Evolutionary conservation across 2,888 invertebrate species (phyloP).

Genomic region (Eupsilia transversa): DNA sequence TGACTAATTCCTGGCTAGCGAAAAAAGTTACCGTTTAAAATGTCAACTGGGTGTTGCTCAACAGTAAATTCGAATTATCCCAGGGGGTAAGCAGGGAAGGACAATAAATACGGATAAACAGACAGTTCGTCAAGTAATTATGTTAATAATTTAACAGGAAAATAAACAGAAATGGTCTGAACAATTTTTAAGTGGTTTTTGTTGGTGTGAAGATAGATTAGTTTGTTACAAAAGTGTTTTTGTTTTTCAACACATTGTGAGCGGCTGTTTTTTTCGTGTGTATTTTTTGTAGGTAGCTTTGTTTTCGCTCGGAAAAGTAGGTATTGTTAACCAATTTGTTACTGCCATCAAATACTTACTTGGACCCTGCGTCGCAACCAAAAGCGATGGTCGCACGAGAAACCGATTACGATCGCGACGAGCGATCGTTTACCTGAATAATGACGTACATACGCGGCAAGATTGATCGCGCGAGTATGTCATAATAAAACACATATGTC

Average conservation of each 20-base stretch:
- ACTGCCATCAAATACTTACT: not conserved
- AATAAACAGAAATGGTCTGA: constrained; percentile 11
- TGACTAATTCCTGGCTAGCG: not conserved
- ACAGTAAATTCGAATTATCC: constrained; percentile 3
- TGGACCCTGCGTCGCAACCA: not conserved
- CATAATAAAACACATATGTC: no score
- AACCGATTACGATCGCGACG: no score
- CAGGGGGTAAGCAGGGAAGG: not conserved
- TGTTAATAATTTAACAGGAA: constrained; percentile 18
- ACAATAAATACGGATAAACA: constrained; percentile 10
- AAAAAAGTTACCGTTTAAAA: not conserved
- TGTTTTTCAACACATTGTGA: not conserved
- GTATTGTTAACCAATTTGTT: no score
- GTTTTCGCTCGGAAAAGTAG: not conserved
- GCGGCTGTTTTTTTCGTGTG: not conserved
- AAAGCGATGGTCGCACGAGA: not conserved
- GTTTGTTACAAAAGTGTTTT: constrained; percentile 4
- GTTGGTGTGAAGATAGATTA: not conserved
- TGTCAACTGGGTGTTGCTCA: constrained; percentile 9
- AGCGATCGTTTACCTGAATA: not conserved
- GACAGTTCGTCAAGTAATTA: constrained; percentile 17
- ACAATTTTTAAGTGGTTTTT: constrained; percentile 26
- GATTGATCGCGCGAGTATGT: not conserved
- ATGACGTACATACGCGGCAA: not conserved
- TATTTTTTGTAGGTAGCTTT: not conserved